Base-by-base conservation (phyloP, 1,140 invertebrate genomes). In the Stenopsyche tienmushanensis region DNA sequence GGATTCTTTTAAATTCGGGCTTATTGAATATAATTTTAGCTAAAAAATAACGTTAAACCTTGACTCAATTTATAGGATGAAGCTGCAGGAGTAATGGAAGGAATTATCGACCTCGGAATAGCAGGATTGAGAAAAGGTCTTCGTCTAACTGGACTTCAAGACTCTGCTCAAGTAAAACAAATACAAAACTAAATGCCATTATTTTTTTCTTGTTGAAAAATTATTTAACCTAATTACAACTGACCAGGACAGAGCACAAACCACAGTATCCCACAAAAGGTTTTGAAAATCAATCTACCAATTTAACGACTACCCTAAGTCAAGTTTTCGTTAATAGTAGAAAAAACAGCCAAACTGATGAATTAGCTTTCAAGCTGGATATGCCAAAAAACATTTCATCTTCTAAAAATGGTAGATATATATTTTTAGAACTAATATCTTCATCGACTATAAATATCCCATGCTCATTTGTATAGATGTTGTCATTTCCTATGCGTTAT, bases 61-160 rank as follows among this genome's bases (percentile, higher is more conserved):
- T n/a, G n/a, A n/a, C n/a, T n/a, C n/a, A n/a, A 42, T 18, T 45
- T 67, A 9, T 50, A 84, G 82, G 82, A 84, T 60, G 83, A 84
- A 72, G 83, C 82, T 1, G 83, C 83, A 0, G 83, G 83, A 7
- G 78, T 84, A 73, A 83, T 84, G 74, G 83, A 84, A 71, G 83
- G 83, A 5, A 76, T 85, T 0, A 72, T 85, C 17, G 83, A 84
- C 73, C 81, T 83, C 64, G 83, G 83, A 21, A 80, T 82, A 53
- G 82, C 83, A n/a, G 80, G 82, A 1, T 71, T 84, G 15, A 78
- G 80, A 70, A 85, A 84, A 69, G 83, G 83, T 0, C 72, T 85
- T 0, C 72, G 83, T 0, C 77, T 85, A 26, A 84, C 83, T 0
- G 82, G 83, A 1, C 75, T 84, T 7, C 82, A 83, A 65, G 83